A percentile compares a stretch with the other conserved stretches of the same genome.
Conservation (phyloP, 2,797 vertebrate species). For the Pogonophryne albipinna region DNA sequence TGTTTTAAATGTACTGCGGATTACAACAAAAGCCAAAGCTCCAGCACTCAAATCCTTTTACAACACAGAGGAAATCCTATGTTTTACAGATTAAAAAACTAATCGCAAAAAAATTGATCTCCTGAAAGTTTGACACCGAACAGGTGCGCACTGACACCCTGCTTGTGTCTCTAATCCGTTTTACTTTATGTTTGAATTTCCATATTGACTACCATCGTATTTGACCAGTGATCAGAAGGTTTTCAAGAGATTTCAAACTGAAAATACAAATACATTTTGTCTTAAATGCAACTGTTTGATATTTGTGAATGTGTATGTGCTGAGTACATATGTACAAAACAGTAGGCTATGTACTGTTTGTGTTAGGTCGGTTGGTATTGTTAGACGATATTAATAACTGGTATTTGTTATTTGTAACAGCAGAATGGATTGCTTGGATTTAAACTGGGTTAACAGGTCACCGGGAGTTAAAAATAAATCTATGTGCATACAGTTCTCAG, state of each 20-base stretch:
- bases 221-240: not conserved
- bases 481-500: slow-evolving; percentile 9
- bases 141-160: not conserved
- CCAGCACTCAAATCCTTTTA: not conserved
- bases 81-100: slow-evolving; percentile 1
- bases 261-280: not conserved
- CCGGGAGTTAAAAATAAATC: slow-evolving; percentile 47
- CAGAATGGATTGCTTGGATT: slow-evolving; percentile 2
- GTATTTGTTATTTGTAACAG: slow-evolving; percentile 13
- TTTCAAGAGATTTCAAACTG: not conserved
- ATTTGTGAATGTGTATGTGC: not conserved
- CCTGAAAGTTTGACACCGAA: not conserved
- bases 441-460: slow-evolving; percentile 31
- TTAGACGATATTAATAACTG: slow-evolving; percentile 16
- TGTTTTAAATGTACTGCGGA: too few relatives aligned
- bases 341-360: not conserved
- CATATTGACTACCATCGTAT: too few relatives aligned
- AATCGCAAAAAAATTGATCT: not conserved
- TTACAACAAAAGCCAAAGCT: not conserved
- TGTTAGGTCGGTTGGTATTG: not conserved
- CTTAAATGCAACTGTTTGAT: not conserved
- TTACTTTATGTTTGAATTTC: too few relatives aligned
- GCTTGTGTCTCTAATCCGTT: not conserved
- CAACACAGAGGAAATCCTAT: not conserved
- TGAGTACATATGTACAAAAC: not conserved